Conservation (phyloP, 2,113 vertebrate species). For the Vulpes ferrilata region DNA sequence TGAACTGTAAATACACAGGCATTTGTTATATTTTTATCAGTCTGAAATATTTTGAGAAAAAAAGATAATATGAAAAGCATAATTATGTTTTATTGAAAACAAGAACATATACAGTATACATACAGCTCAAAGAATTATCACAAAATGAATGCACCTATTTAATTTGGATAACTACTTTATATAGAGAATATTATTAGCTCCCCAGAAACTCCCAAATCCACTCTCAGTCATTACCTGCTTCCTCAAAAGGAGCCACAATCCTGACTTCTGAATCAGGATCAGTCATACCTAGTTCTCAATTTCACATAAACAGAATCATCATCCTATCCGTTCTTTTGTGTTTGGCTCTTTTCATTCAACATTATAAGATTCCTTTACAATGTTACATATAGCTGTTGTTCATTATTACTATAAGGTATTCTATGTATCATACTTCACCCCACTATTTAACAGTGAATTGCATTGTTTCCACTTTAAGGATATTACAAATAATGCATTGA, state of each 20-base stretch:
- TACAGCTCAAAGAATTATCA: slow-evolving; percentile 39
- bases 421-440: not conserved
- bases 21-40: slow-evolving; percentile 25
- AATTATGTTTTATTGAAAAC: slow-evolving; percentile 13
- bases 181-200: not conserved
- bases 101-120: not conserved
- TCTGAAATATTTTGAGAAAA: slow-evolving; percentile 19
- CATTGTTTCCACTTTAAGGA: not conserved
- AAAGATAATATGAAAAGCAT: not conserved
- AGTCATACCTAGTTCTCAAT: not conserved
- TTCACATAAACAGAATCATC: not conserved
- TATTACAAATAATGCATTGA: not conserved
- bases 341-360: not conserved
- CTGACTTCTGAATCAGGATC: not conserved
- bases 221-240: not conserved
- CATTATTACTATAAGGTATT: not conserved
- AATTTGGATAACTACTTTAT: slow-evolving; percentile 9
- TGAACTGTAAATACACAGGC: not conserved
- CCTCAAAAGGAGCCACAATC: not conserved
- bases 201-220: not conserved
- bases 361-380: not conserved
- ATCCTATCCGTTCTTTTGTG: not conserved
- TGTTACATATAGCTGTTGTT: not conserved
- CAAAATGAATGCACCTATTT: not conserved
- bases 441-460: not conserved